A percentile compares a stretch with the other conserved stretches of the same genome.
These are phyloP conservation scores for Xerus inauris DNA, from an alignment of 2,113 vertebrate species.

Conservation along the genomic window DNA sequence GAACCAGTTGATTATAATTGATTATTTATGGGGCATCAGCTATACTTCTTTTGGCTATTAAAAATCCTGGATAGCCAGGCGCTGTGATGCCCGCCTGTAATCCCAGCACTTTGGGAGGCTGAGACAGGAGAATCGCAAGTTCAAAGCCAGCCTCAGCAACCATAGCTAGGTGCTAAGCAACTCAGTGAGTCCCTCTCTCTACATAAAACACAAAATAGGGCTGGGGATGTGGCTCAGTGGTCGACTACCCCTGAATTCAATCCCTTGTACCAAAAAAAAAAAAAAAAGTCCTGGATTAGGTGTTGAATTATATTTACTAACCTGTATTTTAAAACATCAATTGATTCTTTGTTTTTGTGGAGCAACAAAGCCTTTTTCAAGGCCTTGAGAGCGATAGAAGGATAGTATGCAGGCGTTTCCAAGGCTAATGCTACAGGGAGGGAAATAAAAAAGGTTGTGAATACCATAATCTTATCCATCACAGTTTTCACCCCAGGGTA, in stretches of 20 bases:
- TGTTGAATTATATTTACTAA: constrained; percentile 77
- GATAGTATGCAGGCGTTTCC: constrained; percentile 93
- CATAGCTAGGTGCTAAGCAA: too few relatives aligned
- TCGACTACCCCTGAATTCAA: too few relatives aligned
- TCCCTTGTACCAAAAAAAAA: too few relatives aligned
- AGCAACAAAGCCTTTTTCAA: constrained; percentile 90
- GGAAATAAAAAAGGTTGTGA: constrained; percentile 45
- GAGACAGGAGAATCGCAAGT: too few relatives aligned
- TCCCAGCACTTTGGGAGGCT: too few relatives aligned
- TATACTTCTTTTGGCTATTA: not conserved
- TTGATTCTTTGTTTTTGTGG: constrained; percentile 86
- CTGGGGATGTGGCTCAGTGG: too few relatives aligned
- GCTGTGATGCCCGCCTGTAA: too few relatives aligned
- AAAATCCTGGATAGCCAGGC: not conserved
- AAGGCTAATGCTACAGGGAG: constrained; percentile 90
- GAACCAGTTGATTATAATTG: not conserved
- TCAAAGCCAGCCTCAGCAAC: too few relatives aligned
- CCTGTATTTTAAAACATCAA: constrained; percentile 91
- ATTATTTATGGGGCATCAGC: not conserved
- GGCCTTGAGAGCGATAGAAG: constrained; percentile 91
- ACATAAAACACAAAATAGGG: too few relatives aligned
- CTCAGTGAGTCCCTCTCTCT: too few relatives aligned
- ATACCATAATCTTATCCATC: not conserved
- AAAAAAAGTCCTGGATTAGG: not conserved
- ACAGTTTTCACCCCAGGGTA: not conserved